Base-by-base conservation (phyloP, 2,113 vertebrate genomes). In the Rhea pennata region DNA sequence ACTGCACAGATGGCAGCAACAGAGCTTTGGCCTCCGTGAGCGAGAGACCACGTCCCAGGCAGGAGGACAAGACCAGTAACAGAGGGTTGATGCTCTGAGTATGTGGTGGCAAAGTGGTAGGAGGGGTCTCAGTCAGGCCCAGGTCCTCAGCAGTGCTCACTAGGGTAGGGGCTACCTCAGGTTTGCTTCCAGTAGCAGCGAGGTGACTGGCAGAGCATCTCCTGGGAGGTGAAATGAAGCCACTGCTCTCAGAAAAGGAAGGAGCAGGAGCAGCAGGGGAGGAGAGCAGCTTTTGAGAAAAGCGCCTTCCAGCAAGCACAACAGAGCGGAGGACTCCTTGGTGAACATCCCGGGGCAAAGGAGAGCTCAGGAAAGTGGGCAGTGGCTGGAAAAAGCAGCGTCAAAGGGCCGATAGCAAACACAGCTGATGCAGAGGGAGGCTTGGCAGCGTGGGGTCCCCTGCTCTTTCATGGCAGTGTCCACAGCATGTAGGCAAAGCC, bases 11-110 rank as follows among this genome's bases (percentile, higher is more conserved):
- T 84, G 88, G 95, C 73, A 72, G 50, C 76, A 50, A 31, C 0
- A 0, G 42, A 62, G 62, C 58, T 84, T 8, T 46, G 73, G 65
- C 61, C 69, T 40, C 39, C 9, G 9, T 17, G 64, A 66, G 76
- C 83, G 0, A 0, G 39, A 36, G 9, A 39, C 36, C 9, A 15
- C 10, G 15, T 65, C 36, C 12, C 62, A 59, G 42, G 46, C 42
- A 67, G 11, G 21, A n/a, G 42, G 67, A 50, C 12, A 22, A 50
- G 33, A 19, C 29, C 31, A 5, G 56, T 10, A 10, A 58, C 10
- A 11, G 56, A 17, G 56, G 56, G 15, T 58, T 58, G 33, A 19
- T 19, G 56, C 56, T 58, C 56, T 58, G 31, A 16, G 56, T 58
- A 33, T 17, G 9, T 33, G 56, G 19, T 33, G 56, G 56, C 12